phyloP scores from a whole-genome alignment of 2,113 vertebrate species.

The Spilogale gracilis region DNA sequence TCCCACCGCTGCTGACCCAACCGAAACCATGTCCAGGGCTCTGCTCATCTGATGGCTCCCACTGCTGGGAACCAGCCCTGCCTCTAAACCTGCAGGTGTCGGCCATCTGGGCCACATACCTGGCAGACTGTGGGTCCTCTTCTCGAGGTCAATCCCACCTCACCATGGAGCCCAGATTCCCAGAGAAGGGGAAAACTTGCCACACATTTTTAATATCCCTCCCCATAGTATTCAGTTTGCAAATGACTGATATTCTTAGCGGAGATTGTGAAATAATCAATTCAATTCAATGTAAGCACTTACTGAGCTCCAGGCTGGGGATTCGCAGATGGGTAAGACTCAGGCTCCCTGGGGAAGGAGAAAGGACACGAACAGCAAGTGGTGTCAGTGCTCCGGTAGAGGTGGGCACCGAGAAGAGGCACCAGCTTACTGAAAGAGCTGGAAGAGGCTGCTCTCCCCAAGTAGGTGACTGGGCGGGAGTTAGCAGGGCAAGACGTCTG shows the following conservation, averaged over 20 bases:
- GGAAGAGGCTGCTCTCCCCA: neutral
- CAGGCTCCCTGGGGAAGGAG: neutral
- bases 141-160: neutral
- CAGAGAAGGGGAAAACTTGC: neutral
- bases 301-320: neutral
- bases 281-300: neutral
- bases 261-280: neutral
- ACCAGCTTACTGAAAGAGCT: neutral
- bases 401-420: neutral
- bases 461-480: neutral
- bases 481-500: no score
- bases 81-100: neutral
- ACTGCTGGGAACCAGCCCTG: neutral
- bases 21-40: neutral
- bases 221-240: neutral
- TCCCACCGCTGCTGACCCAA: neutral
- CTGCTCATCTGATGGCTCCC: neutral
- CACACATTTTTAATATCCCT: neutral
- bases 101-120: fast-evolving
- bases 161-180: neutral
- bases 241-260: neutral
- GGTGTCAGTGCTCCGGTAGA: neutral
- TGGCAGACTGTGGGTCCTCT: no score
- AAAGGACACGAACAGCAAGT: neutral
- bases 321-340: neutral